Evolutionary conservation across 2,113 vertebrate genomes (phyloP), one percentile per base, ranked within the genome.

Genomic region (Galbula dea): DNA sequence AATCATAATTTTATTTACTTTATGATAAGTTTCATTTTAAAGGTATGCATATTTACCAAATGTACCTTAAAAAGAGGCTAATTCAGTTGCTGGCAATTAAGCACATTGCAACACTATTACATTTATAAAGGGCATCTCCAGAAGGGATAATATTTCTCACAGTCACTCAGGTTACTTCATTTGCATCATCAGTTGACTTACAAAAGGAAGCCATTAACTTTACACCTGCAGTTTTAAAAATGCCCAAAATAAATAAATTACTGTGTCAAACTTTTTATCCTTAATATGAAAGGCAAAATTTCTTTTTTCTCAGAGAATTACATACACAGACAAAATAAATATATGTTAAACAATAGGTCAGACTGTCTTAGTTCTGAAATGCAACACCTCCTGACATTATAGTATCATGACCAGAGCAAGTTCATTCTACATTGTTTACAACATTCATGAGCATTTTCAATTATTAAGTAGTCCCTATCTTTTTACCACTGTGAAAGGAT

Each of bases 381-480:
- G 95, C 97, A 98, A 98, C 98, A 98, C 98, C 96, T 97, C 87
- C 96, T 97, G 97, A 98, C 98, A 98, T 98, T 97, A 98, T 95
- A 98, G 97, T 98, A 98, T 97, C 97, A 97, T 96, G 97, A 98
- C 98, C 97, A 98, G 97, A 98, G 97, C 58, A 96, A 98, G 98
- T 98, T 98, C 98, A 98, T 96, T 98, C 97, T 96, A 97, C 98
- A 97, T 97, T 96, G 97, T 96, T 98, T 98, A 98, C 98, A 98
- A 98, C 97, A 98, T 99, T 99, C 97, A 99, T 99, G 98, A 98
- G 98, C 55, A 82, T 95, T 95, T 96, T 97, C 97, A 98, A 99
- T 99, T 98, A 99, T 99, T 99, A 96, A 99, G 93, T 69, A 98
- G 90, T 55, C 86, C 97, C 90, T 98, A 98, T 99, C 98, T 96